Evolutionary conservation across 2,797 vertebrate genomes (phyloP).

Genomic region (Argentina silus): DNA sequence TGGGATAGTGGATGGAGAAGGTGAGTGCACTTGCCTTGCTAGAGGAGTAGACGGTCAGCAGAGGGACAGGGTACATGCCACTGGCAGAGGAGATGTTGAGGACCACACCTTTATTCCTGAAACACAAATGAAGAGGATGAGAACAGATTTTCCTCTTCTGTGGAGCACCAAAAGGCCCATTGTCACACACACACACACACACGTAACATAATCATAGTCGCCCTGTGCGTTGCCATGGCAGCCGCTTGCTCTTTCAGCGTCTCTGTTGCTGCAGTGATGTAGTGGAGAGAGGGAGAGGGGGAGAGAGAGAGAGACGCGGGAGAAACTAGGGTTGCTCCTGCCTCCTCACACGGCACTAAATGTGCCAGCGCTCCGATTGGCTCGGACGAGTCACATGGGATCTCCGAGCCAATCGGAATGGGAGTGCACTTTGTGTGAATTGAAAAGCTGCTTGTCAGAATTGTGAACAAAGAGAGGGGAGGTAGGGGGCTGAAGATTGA

Average conservation of each 20-base stretch:
- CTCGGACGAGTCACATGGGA: conserved; percentile 56
- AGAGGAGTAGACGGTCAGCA: conserved; percentile 83
- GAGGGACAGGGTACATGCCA: conserved; percentile 75
- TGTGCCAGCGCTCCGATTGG: conserved; percentile 71
- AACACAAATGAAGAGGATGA: background rate
- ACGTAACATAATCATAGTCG: conserved; percentile 53
- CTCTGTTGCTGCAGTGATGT: conserved; percentile 77
- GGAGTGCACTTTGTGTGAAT: conserved; percentile 74
- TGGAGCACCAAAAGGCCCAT: background rate
- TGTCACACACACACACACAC: conserved; percentile 24
- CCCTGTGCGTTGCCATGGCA: conserved; percentile 81
- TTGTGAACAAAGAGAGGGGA: conserved; percentile 66
- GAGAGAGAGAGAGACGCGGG: background rate
- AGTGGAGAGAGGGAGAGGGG: conserved; percentile 57
- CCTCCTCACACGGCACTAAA: conserved; percentile 73
- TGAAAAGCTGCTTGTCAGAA: conserved; percentile 73
- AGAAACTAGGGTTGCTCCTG: conserved; percentile 51
- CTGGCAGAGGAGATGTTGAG: conserved; percentile 84
- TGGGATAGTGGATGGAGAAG: background rate
- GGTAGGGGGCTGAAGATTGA: conserved; percentile 49
- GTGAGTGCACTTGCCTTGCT: conserved; percentile 76
- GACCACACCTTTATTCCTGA: conserved; percentile 84
- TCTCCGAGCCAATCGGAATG: conserved; percentile 60
- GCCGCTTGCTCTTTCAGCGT: conserved; percentile 53
- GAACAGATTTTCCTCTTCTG: background rate